phyloP scores from a whole-genome alignment of 2,113 vertebrate species.

The Atractosteus spatula region DNA sequence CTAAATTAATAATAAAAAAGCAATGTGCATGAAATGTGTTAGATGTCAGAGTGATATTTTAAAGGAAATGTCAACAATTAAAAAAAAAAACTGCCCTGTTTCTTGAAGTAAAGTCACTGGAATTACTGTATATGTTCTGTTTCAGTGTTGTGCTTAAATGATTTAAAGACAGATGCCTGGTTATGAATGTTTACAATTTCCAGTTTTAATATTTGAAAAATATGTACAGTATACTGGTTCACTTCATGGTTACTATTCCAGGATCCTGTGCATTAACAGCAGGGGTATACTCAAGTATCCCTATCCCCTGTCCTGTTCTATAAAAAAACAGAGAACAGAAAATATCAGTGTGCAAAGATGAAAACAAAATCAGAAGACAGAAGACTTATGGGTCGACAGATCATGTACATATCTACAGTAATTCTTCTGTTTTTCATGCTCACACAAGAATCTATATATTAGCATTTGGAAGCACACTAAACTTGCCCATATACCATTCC shows the following conservation, averaged over 20 bases:
- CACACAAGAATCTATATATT: conserved; percentile 29
- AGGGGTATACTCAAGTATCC: too few relatives aligned
- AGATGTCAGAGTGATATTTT: conserved; percentile 35
- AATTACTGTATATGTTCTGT: conserved; percentile 26
- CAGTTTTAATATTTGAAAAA: not conserved
- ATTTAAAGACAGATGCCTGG: conserved; percentile 37
- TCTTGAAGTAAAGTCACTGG: conserved; percentile 29
- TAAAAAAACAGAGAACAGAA: too few relatives aligned
- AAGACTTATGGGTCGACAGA: conserved; percentile 24
- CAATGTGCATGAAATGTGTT: conserved; percentile 30
- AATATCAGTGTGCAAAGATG: too few relatives aligned
- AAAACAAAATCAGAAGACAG: not conserved
- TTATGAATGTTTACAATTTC: conserved; percentile 26
- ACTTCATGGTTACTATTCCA: not conserved
- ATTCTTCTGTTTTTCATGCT: conserved; percentile 39
- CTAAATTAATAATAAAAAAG: conserved; percentile 13
- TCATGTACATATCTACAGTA: conserved; percentile 28
- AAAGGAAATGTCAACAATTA: conserved; percentile 34
- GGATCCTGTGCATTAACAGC: not conserved
- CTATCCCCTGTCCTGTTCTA: too few relatives aligned
- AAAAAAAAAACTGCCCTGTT: conserved; percentile 36
- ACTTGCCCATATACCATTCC: conserved; percentile 28
- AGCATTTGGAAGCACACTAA: conserved; percentile 20
- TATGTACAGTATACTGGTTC: not conserved
- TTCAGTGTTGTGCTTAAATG: conserved; percentile 29